Evolutionary conservation across 2,797 vertebrate species (phyloP), one percentile per base, ranked within the genome.

Genomic region (Heteromormyrus szaboi): DNA sequence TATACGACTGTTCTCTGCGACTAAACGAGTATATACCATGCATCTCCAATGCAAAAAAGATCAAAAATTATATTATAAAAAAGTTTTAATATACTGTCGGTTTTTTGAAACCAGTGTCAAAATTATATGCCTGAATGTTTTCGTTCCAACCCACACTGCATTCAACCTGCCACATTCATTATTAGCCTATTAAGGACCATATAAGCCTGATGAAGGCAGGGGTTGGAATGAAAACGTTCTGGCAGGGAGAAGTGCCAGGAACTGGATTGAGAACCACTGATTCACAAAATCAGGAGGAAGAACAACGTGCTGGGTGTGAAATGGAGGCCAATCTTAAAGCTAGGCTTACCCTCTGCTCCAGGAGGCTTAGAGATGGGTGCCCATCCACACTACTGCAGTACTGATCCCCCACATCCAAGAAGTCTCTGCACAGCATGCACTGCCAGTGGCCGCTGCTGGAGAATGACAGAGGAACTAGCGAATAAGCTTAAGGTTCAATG

Each of bases 331-430:
- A 6, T 50, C 6, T 19, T 33, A 25, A n/a, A 17, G 12, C 14
- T 14, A 65, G 29, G 2, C 91, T 89, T 54, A 91, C 91, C 17
- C 37, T 90, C 88, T 91, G 91, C 11, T 91, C 91, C 29, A 25
- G 53, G 7, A 83, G 29, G 50, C 29, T 86, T 7, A 91, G 89
- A 65, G 4, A 14, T 0, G 8, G 29, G 4, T 11, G 17, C 17
- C 51, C 41, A 46, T 85, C 19, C 2, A 79, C 19, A 33, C 62
- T n/a, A 1, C 19, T 11, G 4, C 76, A 54, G 54, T 87, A 48
- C 22, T 25, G 51, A 7, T 83, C 33, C 51, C 84, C 85, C 22
- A 83, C 4, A 7, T 79, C 81, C 5, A 86, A 89, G 3, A 87
- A 48, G 79, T 90, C 90, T 19, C 56, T 54, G 54, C 91, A 91